Percentiles rank a stretch among this genome's conserved stretches.
phyloP scores from a whole-genome alignment of 1,140 invertebrate species.

The Caenorhabditis remanei region DNA sequence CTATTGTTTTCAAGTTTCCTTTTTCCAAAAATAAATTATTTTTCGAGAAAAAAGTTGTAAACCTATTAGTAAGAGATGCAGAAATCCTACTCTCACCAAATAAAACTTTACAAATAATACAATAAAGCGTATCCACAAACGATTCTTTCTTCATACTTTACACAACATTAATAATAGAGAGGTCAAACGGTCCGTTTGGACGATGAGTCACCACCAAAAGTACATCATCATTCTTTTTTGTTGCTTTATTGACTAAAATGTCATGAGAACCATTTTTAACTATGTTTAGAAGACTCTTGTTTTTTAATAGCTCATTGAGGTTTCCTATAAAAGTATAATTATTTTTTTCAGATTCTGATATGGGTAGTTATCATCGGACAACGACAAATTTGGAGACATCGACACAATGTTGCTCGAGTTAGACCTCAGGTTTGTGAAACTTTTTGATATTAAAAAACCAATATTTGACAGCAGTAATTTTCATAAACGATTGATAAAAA shows the following conservation, averaged over 20 bases:
- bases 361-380: slow-evolving; percentile 52
- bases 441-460: too few species aligned
- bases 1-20: too few species aligned
- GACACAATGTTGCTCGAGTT: slow-evolving; percentile 51
- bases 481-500: neutral
- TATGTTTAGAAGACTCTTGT: too few species aligned
- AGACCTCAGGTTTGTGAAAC: neutral
- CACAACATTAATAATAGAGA: neutral
- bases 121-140: neutral
- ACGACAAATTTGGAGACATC: slow-evolving; percentile 54
- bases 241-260: neutral
- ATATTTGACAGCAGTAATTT: too few species aligned
- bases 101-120: neutral
- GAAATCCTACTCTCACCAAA: neutral
- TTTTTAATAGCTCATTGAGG: too few species aligned
- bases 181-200: too few species aligned
- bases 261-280: slow-evolving; percentile 14
- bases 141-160: neutral
- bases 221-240: too few species aligned
- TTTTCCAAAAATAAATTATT: too few species aligned
- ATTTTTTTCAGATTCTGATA: slow-evolving; percentile 48
- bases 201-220: neutral
- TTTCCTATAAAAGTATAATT: neutral
- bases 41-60: too few species aligned
- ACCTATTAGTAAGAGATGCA: too few species aligned